Evolutionary conservation across 92 coral and sea anemone genomes (phyloP), one percentile per base, ranked within the genome.

Genomic region (Desmophyllum pertusum): DNA sequence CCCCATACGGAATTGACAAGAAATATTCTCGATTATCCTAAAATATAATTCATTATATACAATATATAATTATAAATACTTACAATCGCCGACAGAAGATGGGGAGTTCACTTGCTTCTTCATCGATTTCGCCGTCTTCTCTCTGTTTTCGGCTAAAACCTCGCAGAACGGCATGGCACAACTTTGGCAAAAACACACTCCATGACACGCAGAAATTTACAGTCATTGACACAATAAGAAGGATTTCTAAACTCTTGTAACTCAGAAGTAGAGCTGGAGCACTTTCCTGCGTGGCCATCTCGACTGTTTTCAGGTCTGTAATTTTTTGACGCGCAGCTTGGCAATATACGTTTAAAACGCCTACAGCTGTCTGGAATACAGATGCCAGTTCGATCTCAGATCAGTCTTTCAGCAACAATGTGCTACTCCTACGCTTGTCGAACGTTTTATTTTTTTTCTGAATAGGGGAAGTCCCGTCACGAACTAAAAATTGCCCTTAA

Each of bases 141-240:
- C 69, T 21, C 30, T 72, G 13, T 31, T 33, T 52, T 6, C 64
- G 79, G 31, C 84, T 33, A 27, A 69, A 74, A 36, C 86, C 84
- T 78, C 77, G 63, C 59, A 84, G 67, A 39, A 91, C 30, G 21
- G 66, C 38, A 19, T 78, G 88, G 41, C 92, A 92, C 45, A 87
- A 15, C 70, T 83, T 77, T 42, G 98, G 96, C 51, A 84, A 64
- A 68, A 68, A 23, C 1, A 92, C 68, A 37, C 91, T 81, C 75
- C 87, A 88, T 13, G 91, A 77, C 51, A 94, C 87, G 62, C 98
- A 96, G 73, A 92, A 79, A 81, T 96, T 96, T 6, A 94, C 87
- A 8, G 98, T 96, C 68, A 92, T 35, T 35, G 98, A 96, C 27
- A 86, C 88, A 72, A 66, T 75, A 2, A 91, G 62, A 19, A 89